These are phyloP conservation scores for Bubo blakistoni DNA, from an alignment of 2,113 vertebrate species.

Conservation along the genomic window DNA sequence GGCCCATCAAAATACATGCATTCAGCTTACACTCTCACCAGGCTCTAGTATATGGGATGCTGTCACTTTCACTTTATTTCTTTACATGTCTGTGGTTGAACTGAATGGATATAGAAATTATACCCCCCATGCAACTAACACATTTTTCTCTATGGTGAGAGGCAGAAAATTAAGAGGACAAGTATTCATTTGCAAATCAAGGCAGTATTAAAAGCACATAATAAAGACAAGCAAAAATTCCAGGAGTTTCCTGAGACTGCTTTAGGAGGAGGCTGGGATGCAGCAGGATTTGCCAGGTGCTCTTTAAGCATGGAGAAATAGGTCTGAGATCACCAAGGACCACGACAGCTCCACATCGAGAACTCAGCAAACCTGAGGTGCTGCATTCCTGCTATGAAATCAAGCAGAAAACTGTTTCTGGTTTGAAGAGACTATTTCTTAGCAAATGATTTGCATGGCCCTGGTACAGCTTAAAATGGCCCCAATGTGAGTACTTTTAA, in stretches of 20 bases:
- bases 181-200: neutral
- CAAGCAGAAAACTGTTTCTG: constrained; percentile 24
- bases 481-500: neutral
- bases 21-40: neutral
- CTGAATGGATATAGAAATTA: neutral
- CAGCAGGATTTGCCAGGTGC: neutral
- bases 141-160: neutral
- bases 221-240: neutral
- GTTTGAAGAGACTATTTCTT: neutral
- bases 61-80: neutral
- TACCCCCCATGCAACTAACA: neutral
- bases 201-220: neutral
- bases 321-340: neutral
- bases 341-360: neutral
- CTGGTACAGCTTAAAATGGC: neutral
- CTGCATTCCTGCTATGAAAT: neutral
- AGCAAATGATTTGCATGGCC: neutral
- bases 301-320: neutral
- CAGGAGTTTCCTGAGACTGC: neutral
- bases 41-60: neutral
- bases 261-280: neutral
- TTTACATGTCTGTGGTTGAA: neutral
- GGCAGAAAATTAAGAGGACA: neutral
- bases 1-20: neutral
- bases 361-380: neutral